Conservation (phyloP, 2,888 invertebrate species). For the Stenoptilia bipunctidactyla region DNA sequence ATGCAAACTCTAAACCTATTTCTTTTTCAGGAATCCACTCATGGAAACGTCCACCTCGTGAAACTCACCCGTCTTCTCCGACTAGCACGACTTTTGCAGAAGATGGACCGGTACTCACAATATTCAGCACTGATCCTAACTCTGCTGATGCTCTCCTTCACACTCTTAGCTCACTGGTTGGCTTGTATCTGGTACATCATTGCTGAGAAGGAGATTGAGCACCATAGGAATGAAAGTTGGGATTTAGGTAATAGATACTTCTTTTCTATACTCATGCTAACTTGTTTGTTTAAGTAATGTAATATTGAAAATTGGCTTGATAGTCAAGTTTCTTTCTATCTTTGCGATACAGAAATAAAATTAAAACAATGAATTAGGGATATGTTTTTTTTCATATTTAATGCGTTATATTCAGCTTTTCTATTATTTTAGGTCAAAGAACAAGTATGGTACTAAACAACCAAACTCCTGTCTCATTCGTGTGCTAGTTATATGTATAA, state of each 20-base stretch:
- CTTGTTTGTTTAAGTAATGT: too few relatives aligned
- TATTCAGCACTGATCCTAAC: slow-evolving; percentile 95
- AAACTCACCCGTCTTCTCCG: slow-evolving; percentile 92
- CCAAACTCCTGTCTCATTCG: too few relatives aligned
- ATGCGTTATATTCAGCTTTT: too few relatives aligned
- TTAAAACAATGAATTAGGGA: too few relatives aligned
- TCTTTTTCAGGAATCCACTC: slow-evolving; percentile 74
- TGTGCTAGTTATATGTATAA: too few relatives aligned
- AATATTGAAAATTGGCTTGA: too few relatives aligned
- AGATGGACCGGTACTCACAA: slow-evolving; percentile 97
- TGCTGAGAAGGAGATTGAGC: slow-evolving; percentile 90
- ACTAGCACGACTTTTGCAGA: slow-evolving; percentile 90
- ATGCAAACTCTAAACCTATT: background rate
- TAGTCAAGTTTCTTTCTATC: too few relatives aligned
- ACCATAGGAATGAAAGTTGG: slow-evolving; percentile 79
- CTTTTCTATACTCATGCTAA: too few relatives aligned
- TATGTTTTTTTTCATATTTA: too few relatives aligned
- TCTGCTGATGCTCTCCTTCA: slow-evolving; percentile 93
- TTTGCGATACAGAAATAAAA: too few relatives aligned
- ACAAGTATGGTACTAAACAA: too few relatives aligned
- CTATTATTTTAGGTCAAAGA: too few relatives aligned
- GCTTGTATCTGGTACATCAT: slow-evolving; percentile 98
- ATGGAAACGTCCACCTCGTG: slow-evolving; percentile 88
- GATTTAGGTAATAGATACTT: slow-evolving; percentile 83
- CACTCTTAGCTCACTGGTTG: slow-evolving; percentile 95